Evolutionary conservation across 2,888 invertebrate genomes (phyloP).

Genomic region (Coelinius sp.): DNA sequence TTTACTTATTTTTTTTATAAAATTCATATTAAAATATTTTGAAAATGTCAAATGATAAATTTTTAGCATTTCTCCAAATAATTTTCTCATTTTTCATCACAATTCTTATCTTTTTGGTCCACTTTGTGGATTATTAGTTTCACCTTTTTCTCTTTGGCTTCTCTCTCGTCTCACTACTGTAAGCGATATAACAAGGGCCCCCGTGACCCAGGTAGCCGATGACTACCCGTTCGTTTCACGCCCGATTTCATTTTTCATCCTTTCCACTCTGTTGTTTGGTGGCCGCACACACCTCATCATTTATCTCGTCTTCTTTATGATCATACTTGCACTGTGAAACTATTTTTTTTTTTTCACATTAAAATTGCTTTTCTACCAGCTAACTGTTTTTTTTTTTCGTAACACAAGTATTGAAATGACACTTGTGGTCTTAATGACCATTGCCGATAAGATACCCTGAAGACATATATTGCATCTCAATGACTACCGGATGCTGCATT

Average conservation of each 20-base stretch:
- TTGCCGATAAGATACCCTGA: neutral
- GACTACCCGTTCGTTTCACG: conserved; percentile 51
- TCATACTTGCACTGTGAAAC: conserved; percentile 21
- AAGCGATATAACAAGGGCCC: conserved; percentile 50
- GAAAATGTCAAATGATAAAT: too few species aligned
- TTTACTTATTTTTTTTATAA: conserved; percentile 18
- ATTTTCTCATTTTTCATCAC: too few species aligned
- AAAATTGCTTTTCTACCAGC: conserved; percentile 10
- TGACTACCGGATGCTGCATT: conserved; percentile 60
- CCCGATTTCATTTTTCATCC: conserved; percentile 51
- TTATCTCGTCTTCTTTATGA: conserved; percentile 25
- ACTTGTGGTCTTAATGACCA: neutral
- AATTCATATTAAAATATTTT: neutral
- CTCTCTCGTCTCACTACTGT: conserved; percentile 44
- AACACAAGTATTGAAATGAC: neutral
- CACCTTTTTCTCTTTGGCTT: conserved; percentile 32
- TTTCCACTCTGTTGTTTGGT: conserved; percentile 37
- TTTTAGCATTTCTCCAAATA: conserved; percentile 15
- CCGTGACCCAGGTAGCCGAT: conserved; percentile 47
- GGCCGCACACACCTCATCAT: conserved; percentile 39
- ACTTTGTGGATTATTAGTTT: conserved; percentile 40
- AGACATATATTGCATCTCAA: conserved; percentile 17
- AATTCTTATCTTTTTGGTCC: conserved; percentile 29
- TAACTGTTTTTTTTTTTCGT: neutral
- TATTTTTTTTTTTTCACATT: conserved; percentile 5